Evolutionary conservation across 2,888 invertebrate species (phyloP).

Genomic region (Apantesis nais): DNA sequence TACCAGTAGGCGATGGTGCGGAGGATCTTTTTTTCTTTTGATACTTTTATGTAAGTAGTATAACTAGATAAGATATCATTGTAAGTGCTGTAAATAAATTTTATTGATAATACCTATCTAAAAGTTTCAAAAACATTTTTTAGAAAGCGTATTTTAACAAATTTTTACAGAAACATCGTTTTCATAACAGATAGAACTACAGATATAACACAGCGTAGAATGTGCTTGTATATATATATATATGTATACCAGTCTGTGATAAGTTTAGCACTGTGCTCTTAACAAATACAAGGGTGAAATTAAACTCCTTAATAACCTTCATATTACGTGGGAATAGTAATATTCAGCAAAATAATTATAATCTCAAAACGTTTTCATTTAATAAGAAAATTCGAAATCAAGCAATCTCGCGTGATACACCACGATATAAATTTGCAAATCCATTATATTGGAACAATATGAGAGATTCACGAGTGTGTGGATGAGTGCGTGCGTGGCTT

Average conservation of each 20-base stretch:
- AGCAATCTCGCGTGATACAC: conserved; percentile 8
- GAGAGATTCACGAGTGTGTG: conserved; percentile 48
- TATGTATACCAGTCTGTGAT: neutral
- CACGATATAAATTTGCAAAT: conserved; percentile 18
- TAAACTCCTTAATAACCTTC: neutral
- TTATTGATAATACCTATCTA: no score
- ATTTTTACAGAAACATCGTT: neutral
- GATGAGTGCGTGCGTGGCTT: conserved; percentile 59
- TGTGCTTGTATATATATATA: neutral
- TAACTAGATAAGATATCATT: no score
- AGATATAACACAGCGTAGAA: neutral
- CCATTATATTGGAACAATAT: conserved; percentile 27
- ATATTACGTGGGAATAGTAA: neutral
- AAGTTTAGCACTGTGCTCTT: neutral
- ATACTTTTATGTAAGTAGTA: no score
- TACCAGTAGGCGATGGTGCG: no score
- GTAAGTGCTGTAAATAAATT: no score
- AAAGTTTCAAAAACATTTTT: no score
- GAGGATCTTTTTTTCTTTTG: no score
- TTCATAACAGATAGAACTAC: neutral
- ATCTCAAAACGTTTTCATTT: conserved; percentile 1
- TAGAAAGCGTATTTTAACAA: neutral
- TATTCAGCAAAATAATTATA: neutral
- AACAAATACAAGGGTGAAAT: neutral
- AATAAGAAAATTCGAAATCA: conserved; percentile 3